Percentiles rank a stretch among this genome's conserved stretches.
These are phyloP conservation scores for Caenorhabditis inopinata DNA, from an alignment of 1,140 invertebrate genomes.

Conservation along the genomic window DNA sequence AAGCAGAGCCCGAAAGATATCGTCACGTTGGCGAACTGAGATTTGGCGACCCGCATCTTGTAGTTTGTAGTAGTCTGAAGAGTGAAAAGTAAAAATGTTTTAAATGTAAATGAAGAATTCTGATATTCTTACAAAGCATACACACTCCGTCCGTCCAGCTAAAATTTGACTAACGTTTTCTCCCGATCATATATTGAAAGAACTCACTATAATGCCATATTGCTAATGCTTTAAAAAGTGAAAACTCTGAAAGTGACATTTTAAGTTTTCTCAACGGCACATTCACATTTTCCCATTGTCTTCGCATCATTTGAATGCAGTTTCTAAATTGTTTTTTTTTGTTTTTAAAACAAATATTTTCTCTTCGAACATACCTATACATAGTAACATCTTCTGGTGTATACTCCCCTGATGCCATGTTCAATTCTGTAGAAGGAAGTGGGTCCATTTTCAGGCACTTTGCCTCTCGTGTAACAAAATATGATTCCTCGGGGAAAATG, in stretches of 20 bases:
- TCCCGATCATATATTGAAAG: not conserved
- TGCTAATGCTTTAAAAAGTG: not conserved
- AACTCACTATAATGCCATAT: slow-evolving; percentile 6
- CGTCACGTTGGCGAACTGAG: not conserved
- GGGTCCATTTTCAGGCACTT: slow-evolving; percentile 5
- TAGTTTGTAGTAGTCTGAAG: slow-evolving; percentile 22
- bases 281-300: slow-evolving; percentile 19
- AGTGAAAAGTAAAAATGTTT: not conserved
- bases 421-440: not conserved
- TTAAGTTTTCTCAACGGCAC: not conserved
- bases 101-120: too few relatives aligned
- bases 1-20: not conserved
- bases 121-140: too few relatives aligned
- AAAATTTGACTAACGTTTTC: too few relatives aligned
- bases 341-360: not conserved
- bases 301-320: not conserved
- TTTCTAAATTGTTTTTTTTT: not conserved
- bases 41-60: not conserved
- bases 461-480: not conserved
- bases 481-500: not conserved
- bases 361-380: not conserved
- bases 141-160: too few relatives aligned
- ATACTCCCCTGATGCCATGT: not conserved
- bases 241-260: slow-evolving; percentile 5
- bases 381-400: not conserved